These are phyloP conservation scores for Myathropa florea DNA, from an alignment of 2,888 invertebrate genomes.

Conservation along the genomic window DNA sequence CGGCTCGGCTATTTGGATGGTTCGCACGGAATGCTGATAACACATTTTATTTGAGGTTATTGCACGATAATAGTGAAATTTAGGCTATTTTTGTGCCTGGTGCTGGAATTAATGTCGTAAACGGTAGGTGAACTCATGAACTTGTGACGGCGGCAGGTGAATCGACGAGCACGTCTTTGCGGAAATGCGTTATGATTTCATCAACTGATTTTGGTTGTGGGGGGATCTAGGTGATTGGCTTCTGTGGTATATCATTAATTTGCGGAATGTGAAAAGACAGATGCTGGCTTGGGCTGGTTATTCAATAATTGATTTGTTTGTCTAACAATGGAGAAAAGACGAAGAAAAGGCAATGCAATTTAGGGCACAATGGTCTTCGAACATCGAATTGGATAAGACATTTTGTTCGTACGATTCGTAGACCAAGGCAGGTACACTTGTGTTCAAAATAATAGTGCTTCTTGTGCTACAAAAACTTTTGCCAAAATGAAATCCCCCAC, in stretches of 20 bases:
- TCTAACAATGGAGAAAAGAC: no score
- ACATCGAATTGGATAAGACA: no score
- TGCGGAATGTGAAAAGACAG: not conserved
- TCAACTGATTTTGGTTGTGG: not conserved
- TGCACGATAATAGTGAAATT: not conserved
- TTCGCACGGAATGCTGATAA: constrained; percentile 6
- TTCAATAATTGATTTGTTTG: no score
- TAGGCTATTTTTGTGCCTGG: not conserved
- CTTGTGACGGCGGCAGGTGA: not conserved
- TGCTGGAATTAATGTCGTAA: not conserved
- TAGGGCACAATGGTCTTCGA: no score
- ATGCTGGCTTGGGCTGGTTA: not conserved
- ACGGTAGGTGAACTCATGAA: not conserved
- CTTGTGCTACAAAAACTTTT: no score
- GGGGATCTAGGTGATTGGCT: not conserved
- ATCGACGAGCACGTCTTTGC: not conserved
- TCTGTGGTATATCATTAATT: not conserved
- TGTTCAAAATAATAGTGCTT: no score
- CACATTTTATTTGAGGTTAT: constrained; percentile 1
- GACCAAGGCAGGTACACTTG: no score
- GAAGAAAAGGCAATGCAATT: no score
- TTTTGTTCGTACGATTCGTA: no score
- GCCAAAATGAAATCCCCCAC: no score
- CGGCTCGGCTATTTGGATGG: not conserved
- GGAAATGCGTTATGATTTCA: not conserved